A percentile compares a stretch with the other conserved stretches of the same genome.
Conservation (phyloP, 2,888 invertebrate genomes). For the Spicauda simplicius region DNA sequence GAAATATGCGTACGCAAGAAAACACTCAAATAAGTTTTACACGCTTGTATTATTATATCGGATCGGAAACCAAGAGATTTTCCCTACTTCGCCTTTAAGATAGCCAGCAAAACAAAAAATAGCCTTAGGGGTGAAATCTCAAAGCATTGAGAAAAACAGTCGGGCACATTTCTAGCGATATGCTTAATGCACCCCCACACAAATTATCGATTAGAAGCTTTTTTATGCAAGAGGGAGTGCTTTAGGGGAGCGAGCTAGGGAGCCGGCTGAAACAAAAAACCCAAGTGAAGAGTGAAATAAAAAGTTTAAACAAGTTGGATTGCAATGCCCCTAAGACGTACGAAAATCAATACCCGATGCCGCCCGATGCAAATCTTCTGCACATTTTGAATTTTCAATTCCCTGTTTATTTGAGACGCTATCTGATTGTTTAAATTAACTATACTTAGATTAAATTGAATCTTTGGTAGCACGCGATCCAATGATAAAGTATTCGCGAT, state of each 20-base stretch:
- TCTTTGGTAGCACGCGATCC: constrained; percentile 18
- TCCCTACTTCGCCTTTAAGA: constrained; percentile 67
- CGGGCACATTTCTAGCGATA: constrained; percentile 76
- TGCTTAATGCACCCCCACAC: constrained; percentile 85
- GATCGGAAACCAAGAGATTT: constrained; percentile 50
- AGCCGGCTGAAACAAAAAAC: constrained; percentile 84
- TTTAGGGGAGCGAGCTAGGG: constrained; percentile 76
- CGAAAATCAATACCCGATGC: constrained; percentile 82
- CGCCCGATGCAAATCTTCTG: constrained; percentile 79
- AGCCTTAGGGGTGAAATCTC: constrained; percentile 79
- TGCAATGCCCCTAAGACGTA: constrained; percentile 80
- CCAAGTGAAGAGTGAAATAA: constrained; percentile 83
- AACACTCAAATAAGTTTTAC: constrained; percentile 9
- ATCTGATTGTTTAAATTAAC: constrained; percentile 49
- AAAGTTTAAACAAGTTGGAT: constrained; percentile 84
- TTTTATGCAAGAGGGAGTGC: constrained; percentile 84
- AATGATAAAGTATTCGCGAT: not conserved
- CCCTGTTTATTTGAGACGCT: constrained; percentile 66
- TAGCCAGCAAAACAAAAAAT: constrained; percentile 76
- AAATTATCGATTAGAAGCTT: constrained; percentile 86
- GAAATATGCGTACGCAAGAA: no score
- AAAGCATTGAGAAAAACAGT: constrained; percentile 81
- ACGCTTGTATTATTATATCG: constrained; percentile 12
- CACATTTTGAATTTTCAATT: constrained; percentile 82
- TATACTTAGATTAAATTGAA: constrained; percentile 10